Percentiles rank a stretch among this genome's conserved stretches.
phyloP scores from a whole-genome alignment of 2,113 vertebrate species.

The Notarius quadriscutis region DNA sequence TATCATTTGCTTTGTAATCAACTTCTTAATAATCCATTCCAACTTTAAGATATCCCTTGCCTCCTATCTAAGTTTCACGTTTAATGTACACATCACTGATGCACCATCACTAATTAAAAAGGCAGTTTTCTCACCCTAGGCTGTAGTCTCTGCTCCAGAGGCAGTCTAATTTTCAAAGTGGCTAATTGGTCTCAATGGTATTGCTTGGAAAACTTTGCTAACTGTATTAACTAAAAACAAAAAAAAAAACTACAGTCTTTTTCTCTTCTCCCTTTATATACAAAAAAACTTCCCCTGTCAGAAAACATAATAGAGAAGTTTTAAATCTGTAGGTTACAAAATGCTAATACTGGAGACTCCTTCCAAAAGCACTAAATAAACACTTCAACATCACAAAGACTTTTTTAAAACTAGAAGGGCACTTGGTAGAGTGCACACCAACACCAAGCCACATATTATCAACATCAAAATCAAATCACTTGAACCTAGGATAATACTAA shows the following conservation, averaged over 20 bases:
- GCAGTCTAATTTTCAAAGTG: background rate
- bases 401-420: too few relatives aligned
- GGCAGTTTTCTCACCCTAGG: background rate
- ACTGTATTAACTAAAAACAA: background rate
- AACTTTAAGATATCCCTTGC: conserved; percentile 12
- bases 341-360: background rate
- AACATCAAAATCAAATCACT: too few relatives aligned
- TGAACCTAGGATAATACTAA: too few relatives aligned
- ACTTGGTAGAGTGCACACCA: too few relatives aligned
- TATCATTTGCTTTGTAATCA: conserved; percentile 25
- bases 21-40: conserved; percentile 2
- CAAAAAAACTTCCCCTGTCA: background rate
- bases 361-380: background rate
- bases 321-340: background rate
- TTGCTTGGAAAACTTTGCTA: background rate
- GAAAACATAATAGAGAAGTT: background rate
- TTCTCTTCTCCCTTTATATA: background rate
- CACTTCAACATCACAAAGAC: too few relatives aligned
- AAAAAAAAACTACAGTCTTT: background rate
- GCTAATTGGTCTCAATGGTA: conserved; percentile 18
- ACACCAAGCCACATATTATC: too few relatives aligned
- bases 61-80: conserved; percentile 3
- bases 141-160: conserved; percentile 5
- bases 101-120: conserved; percentile 16
- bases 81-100: conserved; percentile 17